A percentile compares a stretch with the other conserved stretches of the same genome.
These are phyloP conservation scores for Chymomyza caudatula DNA, from an alignment of 2,888 invertebrate species.

Conservation along the genomic window DNA sequence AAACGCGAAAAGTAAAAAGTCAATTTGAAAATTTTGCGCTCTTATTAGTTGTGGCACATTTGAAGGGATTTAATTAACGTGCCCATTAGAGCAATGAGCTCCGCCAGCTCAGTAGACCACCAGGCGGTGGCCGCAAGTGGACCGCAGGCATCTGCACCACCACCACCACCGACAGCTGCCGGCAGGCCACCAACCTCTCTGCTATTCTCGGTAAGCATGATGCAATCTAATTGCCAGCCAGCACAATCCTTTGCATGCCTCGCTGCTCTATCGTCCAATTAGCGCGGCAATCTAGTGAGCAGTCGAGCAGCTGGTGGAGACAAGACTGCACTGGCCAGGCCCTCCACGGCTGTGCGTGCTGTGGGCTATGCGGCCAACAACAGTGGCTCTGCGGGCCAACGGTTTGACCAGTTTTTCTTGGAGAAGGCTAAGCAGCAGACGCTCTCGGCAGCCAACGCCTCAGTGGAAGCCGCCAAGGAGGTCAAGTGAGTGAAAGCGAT, in stretches of 20 bases:
- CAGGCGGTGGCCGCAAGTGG: background rate
- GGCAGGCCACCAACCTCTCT: constrained; percentile 72
- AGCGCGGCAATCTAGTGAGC: constrained; percentile 76
- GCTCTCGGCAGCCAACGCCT: constrained; percentile 65
- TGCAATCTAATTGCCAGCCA: background rate
- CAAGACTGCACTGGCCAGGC: constrained; percentile 80
- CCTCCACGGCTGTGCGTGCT: constrained; percentile 97
- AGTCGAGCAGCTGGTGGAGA: constrained; percentile 72
- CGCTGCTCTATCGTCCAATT: constrained; percentile 4
- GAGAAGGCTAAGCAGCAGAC: constrained; percentile 76
- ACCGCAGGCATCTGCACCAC: constrained; percentile 31
- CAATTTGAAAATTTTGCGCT: constrained; percentile 49
- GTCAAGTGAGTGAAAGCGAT: constrained; percentile 58
- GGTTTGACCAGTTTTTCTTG: constrained; percentile 87
- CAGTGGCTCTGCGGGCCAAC: constrained; percentile 77
- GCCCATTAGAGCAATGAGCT: constrained; percentile 21
- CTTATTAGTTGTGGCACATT: constrained; percentile 51
- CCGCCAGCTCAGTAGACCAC: background rate
- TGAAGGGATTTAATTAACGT: constrained; percentile 56
- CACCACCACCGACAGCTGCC: constrained; percentile 71
- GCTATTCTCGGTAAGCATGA: constrained; percentile 65
- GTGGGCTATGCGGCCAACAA: constrained; percentile 93
- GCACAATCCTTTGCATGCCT: background rate
- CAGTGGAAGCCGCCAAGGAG: constrained; percentile 83
- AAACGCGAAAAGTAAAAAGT: constrained; percentile 28